Percentiles rank a stretch among this genome's conserved stretches.
These are phyloP conservation scores for Atherinosoma microstoma DNA, from an alignment of 2,797 vertebrate genomes.

Conservation along the genomic window DNA sequence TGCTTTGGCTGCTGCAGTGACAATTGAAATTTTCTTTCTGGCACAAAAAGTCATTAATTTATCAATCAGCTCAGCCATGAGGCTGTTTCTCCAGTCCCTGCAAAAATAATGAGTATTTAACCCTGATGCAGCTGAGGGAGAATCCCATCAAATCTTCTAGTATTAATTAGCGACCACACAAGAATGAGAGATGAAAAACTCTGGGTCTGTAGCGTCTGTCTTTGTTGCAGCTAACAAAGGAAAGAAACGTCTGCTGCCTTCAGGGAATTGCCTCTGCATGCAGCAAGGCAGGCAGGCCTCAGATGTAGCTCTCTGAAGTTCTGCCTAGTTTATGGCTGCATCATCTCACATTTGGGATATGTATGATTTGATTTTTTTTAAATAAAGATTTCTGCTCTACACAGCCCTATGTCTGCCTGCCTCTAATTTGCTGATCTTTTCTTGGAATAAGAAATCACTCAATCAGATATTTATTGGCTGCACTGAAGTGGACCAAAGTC, in stretches of 20 bases:
- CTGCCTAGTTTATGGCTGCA: conserved; percentile 31
- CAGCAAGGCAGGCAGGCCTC: conserved; percentile 14
- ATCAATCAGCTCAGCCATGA: conserved; percentile 57
- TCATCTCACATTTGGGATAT: conserved; percentile 2
- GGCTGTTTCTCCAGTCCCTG: conserved; percentile 40
- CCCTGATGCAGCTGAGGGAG: conserved; percentile 36
- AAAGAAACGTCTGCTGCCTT: conserved; percentile 24
- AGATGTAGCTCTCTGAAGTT: conserved; percentile 32
- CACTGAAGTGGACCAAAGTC: conserved; percentile 53
- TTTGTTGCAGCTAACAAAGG: conserved; percentile 64
- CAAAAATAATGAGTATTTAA: conserved; percentile 53
- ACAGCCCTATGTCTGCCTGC: not conserved
- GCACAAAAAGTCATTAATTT: conserved; percentile 66
- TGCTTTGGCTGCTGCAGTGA: conserved; percentile 32
- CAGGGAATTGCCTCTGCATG: conserved; percentile 32
- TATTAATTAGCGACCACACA: conserved; percentile 65
- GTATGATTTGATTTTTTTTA: not conserved
- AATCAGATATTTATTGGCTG: conserved; percentile 47
- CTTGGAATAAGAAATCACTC: conserved; percentile 28
- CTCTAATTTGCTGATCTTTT: conserved; percentile 4
- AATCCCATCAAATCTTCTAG: conserved; percentile 60
- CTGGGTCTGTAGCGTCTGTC: conserved; percentile 45
- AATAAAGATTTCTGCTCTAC: conserved; percentile 2
- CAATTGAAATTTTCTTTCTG: conserved; percentile 52
- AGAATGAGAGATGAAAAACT: conserved; percentile 46